A percentile compares a stretch with the other conserved stretches of the same genome.
phyloP scores from a whole-genome alignment of 2,797 vertebrate genomes.

The Sciaenops ocellatus region DNA sequence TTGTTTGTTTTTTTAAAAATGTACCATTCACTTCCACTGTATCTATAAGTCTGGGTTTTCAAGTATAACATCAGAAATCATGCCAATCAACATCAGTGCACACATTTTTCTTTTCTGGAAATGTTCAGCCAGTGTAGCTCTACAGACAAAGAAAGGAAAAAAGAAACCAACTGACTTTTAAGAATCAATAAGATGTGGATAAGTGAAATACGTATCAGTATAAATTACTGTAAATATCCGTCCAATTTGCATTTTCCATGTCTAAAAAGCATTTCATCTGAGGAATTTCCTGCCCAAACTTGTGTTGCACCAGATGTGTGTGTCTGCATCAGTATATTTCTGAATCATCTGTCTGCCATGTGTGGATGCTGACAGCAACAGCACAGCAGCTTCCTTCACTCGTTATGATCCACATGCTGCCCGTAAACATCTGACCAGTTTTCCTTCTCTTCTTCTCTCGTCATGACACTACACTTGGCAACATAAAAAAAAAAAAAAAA shows the following conservation, averaged over 20 bases:
- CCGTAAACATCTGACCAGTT: constrained; percentile 32
- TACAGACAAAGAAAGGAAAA: no score
- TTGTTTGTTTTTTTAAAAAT: no score
- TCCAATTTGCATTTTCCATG: not conserved
- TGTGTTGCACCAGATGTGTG: not conserved
- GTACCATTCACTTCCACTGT: not conserved
- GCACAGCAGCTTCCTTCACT: constrained; percentile 15
- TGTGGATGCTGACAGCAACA: constrained; percentile 37
- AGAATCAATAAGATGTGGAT: not conserved
- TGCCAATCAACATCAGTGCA: not conserved
- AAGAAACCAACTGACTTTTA: not conserved
- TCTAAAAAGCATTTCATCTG: constrained; percentile 3
- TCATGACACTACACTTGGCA: constrained; percentile 26
- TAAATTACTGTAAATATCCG: not conserved
- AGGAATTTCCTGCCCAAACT: not conserved
- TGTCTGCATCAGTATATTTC: constrained; percentile 19
- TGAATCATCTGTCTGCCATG: constrained; percentile 33
- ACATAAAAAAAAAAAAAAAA: constrained; percentile 62
- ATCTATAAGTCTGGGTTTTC: not conserved
- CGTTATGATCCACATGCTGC: constrained; percentile 17
- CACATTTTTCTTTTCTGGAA: not conserved
- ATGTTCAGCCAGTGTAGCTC: not conserved
- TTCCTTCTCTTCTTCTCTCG: constrained; percentile 18
- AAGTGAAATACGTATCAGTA: not conserved
- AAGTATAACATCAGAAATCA: not conserved